phyloP scores from a whole-genome alignment of 2,797 vertebrate genomes.

The Eulemur rubriventer region DNA sequence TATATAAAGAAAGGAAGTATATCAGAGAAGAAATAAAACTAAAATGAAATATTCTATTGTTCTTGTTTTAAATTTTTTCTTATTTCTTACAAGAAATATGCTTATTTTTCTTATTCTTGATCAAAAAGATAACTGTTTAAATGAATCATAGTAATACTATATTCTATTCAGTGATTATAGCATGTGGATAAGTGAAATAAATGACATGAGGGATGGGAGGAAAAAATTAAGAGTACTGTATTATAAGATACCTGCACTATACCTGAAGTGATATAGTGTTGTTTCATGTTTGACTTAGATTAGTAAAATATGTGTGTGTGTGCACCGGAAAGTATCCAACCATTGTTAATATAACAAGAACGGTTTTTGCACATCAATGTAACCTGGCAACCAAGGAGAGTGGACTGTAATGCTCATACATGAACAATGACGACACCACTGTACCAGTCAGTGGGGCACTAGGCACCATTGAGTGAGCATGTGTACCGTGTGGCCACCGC shows the following conservation, averaged over 20 bases:
- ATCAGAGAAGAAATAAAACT: not conserved
- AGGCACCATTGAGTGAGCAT: too few relatives aligned
- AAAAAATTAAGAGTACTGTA: not conserved
- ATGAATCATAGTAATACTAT: not conserved
- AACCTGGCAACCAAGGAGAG: too few relatives aligned
- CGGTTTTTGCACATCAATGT: too few relatives aligned
- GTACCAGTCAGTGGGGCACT: too few relatives aligned
- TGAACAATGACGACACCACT: too few relatives aligned
- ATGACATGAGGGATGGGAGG: not conserved
- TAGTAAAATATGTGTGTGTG: not conserved
- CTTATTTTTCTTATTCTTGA: not conserved
- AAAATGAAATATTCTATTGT: not conserved
- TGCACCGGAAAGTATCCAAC: too few relatives aligned
- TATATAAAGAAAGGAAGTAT: not conserved
- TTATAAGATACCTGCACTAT: not conserved
- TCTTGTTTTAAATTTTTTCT: not conserved
- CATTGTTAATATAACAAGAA: too few relatives aligned
- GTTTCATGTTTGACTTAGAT: not conserved
- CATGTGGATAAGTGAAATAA: not conserved
- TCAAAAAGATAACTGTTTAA: not conserved
- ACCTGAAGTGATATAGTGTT: not conserved
- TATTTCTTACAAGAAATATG: not conserved
- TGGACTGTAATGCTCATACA: too few relatives aligned
- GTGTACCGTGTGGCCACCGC: too few relatives aligned
- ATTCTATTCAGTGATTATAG: not conserved